Conservation (phyloP, 2,113 vertebrate species). For the Colius striatus region DNA sequence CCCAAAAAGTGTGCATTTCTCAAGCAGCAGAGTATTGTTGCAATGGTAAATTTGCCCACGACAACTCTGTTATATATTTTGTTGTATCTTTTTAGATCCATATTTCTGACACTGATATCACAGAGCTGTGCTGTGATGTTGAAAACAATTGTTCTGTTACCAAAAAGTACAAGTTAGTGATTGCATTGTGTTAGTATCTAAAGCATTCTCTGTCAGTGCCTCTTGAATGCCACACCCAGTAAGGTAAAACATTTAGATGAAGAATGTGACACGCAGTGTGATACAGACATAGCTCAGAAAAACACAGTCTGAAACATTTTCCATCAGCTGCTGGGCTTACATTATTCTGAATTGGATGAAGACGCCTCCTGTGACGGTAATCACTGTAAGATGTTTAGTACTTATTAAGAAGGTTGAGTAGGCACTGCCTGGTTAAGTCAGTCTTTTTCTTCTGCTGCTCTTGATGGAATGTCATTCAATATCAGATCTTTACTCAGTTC, state of each 20-base stretch:
- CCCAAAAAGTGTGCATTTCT: neutral
- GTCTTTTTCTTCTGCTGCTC: neutral
- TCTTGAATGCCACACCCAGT: neutral
- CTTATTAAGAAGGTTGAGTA: neutral
- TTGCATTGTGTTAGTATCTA: neutral
- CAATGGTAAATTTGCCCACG: neutral
- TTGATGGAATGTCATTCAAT: conserved; percentile 35
- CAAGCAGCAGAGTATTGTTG: neutral
- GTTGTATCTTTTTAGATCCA: no score
- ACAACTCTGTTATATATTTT: neutral
- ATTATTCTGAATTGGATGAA: neutral
- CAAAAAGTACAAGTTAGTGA: neutral
- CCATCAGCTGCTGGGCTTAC: neutral
- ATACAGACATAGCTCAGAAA: neutral
- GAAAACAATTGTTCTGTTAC: neutral
- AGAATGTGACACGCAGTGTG: neutral
- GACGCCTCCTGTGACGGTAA: neutral
- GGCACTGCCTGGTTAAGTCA: neutral
- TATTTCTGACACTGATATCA: neutral
- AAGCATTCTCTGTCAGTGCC: neutral
- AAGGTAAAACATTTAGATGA: neutral
- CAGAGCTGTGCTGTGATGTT: neutral
- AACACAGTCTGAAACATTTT: neutral
- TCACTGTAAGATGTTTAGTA: neutral
- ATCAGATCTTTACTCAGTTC: conserved; percentile 45